Conservation (phyloP, 2,113 vertebrate genomes). For the Ptychochromis oligacanthus region DNA sequence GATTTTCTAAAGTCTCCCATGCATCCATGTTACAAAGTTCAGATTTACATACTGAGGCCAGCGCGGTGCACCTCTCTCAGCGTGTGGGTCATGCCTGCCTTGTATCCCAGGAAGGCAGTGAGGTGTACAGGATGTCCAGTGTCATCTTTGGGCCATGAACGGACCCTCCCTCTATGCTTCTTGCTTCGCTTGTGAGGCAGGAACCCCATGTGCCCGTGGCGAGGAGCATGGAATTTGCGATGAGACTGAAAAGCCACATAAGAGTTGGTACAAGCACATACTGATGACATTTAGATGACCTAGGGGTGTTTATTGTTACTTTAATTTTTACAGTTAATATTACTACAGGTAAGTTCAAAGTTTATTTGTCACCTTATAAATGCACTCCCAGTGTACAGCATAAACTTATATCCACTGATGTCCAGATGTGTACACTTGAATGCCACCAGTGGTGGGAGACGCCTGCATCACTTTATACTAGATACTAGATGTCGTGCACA, state of each 20-base stretch:
- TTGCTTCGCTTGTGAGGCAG: slow-evolving; percentile 92
- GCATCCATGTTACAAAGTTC: not conserved
- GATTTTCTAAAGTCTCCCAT: not conserved
- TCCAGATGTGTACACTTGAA: not conserved
- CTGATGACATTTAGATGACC: not conserved
- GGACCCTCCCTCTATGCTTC: slow-evolving; percentile 91
- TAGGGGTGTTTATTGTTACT: not conserved
- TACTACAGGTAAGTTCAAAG: not conserved
- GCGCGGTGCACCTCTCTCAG: slow-evolving; percentile 92
- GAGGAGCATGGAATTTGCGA: slow-evolving; percentile 95
- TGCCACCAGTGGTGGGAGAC: not conserved
- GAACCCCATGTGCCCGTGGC: slow-evolving; percentile 95
- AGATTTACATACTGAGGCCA: slow-evolving; percentile 87
- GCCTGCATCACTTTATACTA: not conserved
- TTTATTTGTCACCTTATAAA: not conserved
- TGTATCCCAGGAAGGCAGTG: slow-evolving; percentile 94
- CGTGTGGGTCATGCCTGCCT: slow-evolving; percentile 98
- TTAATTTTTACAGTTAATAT: not conserved
- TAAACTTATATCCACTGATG: not conserved
- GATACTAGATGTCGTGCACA: not conserved
- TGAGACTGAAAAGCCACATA: slow-evolving; percentile 84
- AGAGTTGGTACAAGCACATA: not conserved
- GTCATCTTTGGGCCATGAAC: slow-evolving; percentile 96
- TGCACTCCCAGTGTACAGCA: not conserved
- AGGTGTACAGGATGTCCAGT: slow-evolving; percentile 90